A percentile compares a stretch with the other conserved stretches of the same genome.
phyloP scores from a whole-genome alignment of 2,797 vertebrate genomes.

The Oryzias dopingdopingensis region DNA sequence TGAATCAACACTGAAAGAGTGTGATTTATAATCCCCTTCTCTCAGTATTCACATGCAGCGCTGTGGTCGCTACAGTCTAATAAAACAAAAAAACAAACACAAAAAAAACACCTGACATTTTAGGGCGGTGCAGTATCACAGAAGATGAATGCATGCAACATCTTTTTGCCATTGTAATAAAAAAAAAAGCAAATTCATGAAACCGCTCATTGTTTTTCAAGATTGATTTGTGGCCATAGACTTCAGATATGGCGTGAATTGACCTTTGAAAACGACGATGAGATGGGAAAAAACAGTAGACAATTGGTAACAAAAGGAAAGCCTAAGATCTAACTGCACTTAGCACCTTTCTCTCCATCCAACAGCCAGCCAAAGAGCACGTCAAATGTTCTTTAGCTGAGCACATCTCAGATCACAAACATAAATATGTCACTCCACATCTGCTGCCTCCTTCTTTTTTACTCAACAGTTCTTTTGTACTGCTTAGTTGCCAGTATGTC shows the following conservation, averaged over 20 bases:
- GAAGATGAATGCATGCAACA: not conserved
- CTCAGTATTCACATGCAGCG: constrained; percentile 27
- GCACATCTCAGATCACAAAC: constrained; percentile 36
- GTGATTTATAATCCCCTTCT: constrained; percentile 53
- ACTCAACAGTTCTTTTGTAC: constrained; percentile 10
- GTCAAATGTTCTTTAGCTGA: constrained; percentile 53
- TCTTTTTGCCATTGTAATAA: not conserved
- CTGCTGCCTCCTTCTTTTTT: not conserved
- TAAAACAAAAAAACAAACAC: constrained; percentile 17
- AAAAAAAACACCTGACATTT: not conserved
- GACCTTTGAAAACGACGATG: constrained; percentile 35
- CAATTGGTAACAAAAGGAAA: constrained; percentile 47
- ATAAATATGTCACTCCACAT: not conserved
- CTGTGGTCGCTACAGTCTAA: constrained; percentile 12
- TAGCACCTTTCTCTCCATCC: constrained; percentile 44
- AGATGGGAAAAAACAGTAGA: not conserved
- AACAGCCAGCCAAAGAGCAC: constrained; percentile 46
- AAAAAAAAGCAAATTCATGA: no score
- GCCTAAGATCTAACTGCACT: constrained; percentile 59
- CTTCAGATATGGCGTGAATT: constrained; percentile 33
- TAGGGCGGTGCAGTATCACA: no score
- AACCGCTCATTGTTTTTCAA: not conserved
- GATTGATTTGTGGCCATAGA: constrained; percentile 6
- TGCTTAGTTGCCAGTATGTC: constrained; percentile 1
- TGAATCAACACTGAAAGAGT: constrained; percentile 50